Evolutionary conservation across 1,140 invertebrate species (phyloP), one percentile per base, ranked within the genome.

Genomic region (Oscheius sp.): DNA sequence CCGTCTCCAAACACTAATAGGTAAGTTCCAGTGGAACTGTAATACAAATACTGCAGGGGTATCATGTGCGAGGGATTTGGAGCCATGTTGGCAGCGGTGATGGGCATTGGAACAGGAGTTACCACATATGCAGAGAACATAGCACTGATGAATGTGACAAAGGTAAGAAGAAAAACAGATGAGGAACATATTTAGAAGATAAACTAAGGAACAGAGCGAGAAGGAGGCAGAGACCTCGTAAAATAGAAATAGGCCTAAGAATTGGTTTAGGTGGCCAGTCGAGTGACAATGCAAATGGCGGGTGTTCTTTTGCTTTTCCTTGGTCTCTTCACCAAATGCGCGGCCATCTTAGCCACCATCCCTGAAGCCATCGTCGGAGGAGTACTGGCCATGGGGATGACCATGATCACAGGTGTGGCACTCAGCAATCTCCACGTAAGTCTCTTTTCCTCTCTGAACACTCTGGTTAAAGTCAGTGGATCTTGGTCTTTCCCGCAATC

Each of bases 301-400:
- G 74, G 74, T 18, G 36, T 75, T 28, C 20, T 76, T 18, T 29
- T 76, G 1, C 58, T 76, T 3, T 15, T 67, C 2, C 36, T 76
- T 1, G 74, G 74, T 3, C 49, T 76, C 1, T 76, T 76, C 63
- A 68, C 74, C 2, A 76, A 76, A 20, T 65, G 58, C 34, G 74
- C 68, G 1, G 74, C 74, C 1, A 52, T 73, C 29, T 29, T 76
- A 3, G 69, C 74, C n/a, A 55, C 74, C 1, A 67, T 76, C 26
- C 74, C 74, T 26, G 52, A 71, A 29, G 69, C 74, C 1, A 52
- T 76, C 10, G 58, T 76, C 18, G 74, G 74, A 2, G 62, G 69
- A 15, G 46, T 72, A 26, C 62, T 72, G 10, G 59, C 61, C 28
- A 64, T 72, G 29, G 69, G 69, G 34, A 72, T 72, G 38, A 49